Percentiles rank a stretch among this genome's conserved stretches.
Conservation (phyloP, 2,113 vertebrate genomes). For the Gallinago paraguaiae region DNA sequence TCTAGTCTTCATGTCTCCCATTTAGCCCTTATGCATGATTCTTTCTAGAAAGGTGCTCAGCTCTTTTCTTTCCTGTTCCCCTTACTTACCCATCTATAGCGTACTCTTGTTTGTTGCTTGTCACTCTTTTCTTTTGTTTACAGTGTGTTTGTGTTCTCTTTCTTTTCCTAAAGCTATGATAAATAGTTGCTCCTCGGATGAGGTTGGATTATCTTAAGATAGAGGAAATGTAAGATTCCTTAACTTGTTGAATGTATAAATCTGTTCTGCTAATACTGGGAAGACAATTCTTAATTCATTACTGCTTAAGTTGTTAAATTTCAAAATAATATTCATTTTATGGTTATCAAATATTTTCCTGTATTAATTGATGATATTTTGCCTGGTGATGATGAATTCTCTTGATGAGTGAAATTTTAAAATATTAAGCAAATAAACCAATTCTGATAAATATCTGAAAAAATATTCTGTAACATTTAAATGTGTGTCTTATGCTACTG, state of each 20-base stretch:
- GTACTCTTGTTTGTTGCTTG: background rate
- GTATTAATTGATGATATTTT: background rate
- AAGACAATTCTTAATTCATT: background rate
- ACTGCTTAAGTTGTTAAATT: background rate
- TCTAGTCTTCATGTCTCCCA: background rate
- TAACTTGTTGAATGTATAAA: background rate
- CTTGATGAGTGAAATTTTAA: background rate
- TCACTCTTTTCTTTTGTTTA: background rate
- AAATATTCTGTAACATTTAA: fast-evolving
- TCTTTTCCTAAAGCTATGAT: background rate
- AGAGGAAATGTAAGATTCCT: background rate
- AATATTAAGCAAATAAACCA: background rate
- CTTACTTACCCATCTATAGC: background rate
- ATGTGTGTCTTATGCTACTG: fast-evolving
- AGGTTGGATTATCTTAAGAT: background rate
- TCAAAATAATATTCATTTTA: background rate
- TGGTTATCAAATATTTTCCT: background rate
- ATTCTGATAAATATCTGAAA: background rate
- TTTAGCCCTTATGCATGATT: background rate
- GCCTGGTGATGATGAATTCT: background rate
- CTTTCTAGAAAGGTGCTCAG: background rate
- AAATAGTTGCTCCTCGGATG: background rate
- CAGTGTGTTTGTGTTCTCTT: background rate
- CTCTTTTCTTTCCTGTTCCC: background rate
- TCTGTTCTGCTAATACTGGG: background rate